A percentile compares a stretch with the other conserved stretches of the same genome.
phyloP scores from a whole-genome alignment of 2,113 vertebrate species.

The Riparia riparia region DNA sequence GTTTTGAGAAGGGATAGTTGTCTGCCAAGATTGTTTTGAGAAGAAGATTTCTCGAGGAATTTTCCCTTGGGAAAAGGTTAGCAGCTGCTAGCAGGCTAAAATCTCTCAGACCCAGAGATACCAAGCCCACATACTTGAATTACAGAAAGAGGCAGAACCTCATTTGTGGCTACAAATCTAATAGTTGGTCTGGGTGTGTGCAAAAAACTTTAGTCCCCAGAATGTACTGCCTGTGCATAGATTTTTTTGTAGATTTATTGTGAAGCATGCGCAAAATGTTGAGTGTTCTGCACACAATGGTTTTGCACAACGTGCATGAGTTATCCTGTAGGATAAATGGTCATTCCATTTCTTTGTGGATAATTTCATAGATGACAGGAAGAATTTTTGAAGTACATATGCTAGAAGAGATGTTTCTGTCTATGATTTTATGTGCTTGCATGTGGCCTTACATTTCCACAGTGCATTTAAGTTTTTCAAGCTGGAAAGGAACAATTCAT shows the following conservation, averaged over 20 bases:
- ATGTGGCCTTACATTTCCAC: not conserved
- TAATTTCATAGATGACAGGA: not conserved
- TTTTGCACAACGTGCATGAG: not conserved
- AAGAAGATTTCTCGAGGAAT: too few relatives aligned
- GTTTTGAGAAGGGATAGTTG: too few relatives aligned
- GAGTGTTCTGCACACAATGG: not conserved
- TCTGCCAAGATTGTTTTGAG: too few relatives aligned
- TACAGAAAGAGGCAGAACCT: not conserved
- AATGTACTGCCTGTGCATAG: not conserved
- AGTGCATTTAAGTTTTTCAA: fast-evolving
- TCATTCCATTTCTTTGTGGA: not conserved
- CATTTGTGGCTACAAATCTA: not conserved
- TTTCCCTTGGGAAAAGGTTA: too few relatives aligned
- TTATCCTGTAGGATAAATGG: not conserved
- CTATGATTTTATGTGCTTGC: not conserved
- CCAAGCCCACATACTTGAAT: not conserved
- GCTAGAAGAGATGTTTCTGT: not conserved
- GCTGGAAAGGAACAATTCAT: not conserved
- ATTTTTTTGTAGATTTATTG: not conserved
- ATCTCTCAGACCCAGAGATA: too few relatives aligned
- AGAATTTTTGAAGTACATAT: not conserved
- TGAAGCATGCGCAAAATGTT: not conserved
- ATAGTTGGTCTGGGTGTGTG: not conserved
- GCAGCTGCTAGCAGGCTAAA: too few relatives aligned
- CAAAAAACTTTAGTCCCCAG: not conserved